Percentiles rank a stretch among this genome's conserved stretches.
phyloP scores from a whole-genome alignment of 2,113 vertebrate genomes.

The Myotis lucifugus region DNA sequence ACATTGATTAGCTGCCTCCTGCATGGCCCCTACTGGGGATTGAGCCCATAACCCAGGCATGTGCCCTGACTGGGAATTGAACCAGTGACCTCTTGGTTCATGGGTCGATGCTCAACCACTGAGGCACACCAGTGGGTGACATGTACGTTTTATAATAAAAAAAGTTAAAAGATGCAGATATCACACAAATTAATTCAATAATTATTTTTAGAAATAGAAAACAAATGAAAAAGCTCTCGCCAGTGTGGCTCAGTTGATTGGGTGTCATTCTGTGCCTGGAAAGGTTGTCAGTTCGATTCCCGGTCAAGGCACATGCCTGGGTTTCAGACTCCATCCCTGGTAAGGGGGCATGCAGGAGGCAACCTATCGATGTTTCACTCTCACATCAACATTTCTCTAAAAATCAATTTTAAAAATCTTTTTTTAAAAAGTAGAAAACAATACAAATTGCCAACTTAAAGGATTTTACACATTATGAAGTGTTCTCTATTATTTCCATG shows the following conservation, averaged over 20 bases:
- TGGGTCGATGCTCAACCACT: neutral
- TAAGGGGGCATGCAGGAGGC: neutral
- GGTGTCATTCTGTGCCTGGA: too few species aligned
- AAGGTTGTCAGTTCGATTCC: neutral
- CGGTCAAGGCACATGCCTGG: neutral
- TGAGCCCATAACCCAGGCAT: neutral
- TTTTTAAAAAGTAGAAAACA: neutral
- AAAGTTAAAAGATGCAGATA: neutral
- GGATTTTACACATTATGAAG: constrained; percentile 11
- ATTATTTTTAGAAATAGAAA: neutral
- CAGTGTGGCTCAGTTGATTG: neutral
- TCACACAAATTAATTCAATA: constrained; percentile 34
- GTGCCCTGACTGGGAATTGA: neutral
- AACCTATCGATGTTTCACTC: neutral
- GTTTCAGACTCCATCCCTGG: neutral
- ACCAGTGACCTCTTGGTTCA: neutral
- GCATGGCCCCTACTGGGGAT: too few species aligned
- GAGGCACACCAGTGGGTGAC: neutral
- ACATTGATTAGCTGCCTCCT: neutral
- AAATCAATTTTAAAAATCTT: too few species aligned
- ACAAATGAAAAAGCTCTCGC: neutral
- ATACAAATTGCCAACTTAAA: neutral
- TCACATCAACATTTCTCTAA: neutral
- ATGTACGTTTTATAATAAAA: constrained; percentile 34
- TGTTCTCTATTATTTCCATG: constrained; percentile 7